Conservation (phyloP, 2,797 vertebrate genomes). For the Parauchenoglanis ngamensis region DNA sequence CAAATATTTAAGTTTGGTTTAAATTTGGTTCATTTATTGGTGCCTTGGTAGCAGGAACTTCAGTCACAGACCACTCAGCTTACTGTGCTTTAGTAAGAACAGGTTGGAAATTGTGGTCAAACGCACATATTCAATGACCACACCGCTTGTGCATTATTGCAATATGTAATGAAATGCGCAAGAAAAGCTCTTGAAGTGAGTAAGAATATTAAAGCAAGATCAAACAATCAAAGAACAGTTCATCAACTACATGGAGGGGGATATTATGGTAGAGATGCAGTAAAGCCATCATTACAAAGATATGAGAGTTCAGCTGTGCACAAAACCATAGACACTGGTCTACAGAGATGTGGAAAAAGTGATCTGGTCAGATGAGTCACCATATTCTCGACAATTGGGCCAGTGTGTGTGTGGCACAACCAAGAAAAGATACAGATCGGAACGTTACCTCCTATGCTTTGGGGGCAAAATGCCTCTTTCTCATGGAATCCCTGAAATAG, state of each 20-base stretch:
- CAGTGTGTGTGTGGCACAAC: not conserved
- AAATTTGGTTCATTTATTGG: not conserved
- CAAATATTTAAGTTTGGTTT: not conserved
- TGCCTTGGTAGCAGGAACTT: not conserved
- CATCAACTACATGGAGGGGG: not conserved
- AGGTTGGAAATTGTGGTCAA: not conserved
- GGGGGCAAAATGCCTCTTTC: not conserved
- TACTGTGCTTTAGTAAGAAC: not conserved
- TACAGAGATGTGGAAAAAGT: conserved; percentile 25
- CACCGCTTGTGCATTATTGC: not conserved
- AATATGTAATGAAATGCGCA: not conserved
- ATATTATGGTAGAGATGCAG: conserved; percentile 4
- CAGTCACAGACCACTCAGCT: no score
- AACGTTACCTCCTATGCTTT: not conserved
- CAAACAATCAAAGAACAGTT: not conserved
- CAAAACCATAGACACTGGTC: not conserved
- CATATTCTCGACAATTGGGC: not conserved
- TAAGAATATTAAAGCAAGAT: not conserved
- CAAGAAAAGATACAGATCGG: not conserved
- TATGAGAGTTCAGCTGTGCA: conserved; percentile 1
- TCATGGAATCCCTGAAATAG: not conserved
- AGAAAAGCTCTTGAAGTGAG: not conserved
- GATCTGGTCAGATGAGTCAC: conserved; percentile 9
- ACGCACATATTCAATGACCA: not conserved
- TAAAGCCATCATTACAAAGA: conserved; percentile 22